Evolutionary conservation across 1,140 invertebrate genomes (phyloP), one percentile per base, ranked within the genome.

Genomic region (Monochamus saltuarius): DNA sequence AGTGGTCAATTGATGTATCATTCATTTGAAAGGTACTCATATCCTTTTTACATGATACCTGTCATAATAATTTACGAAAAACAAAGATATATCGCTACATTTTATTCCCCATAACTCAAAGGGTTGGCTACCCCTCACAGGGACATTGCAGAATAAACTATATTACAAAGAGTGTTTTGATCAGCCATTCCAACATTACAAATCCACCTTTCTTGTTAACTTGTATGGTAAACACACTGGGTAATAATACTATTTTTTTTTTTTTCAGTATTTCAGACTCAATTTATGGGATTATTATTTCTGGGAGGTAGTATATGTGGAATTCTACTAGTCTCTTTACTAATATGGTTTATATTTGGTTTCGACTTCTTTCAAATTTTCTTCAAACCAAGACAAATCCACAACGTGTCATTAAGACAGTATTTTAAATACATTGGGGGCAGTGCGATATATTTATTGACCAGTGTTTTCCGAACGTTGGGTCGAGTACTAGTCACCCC

Each of bases 291-390:
- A 9, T 9, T 59, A 16, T 39, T 63, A 11, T 29, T 60, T 40
- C 9, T 60, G 19, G 34, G 45, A 40, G 60, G 60, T 34, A 35
- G 46, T 9, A 29, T 62, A 34, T 65, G 59, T 49, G 65, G 62
- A 2, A 39, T 67, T 19, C 35, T 59, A 10, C 34, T 67, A 10
- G n/a, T 61, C 11, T 55, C 52, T 2, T 29, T 68, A 39, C 19
- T 68, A 16, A 50, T 65, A 40, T 68, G 62, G 60, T 45, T 65
- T 16, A 40, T 68, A 9, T 57, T 56, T 38, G 66, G 56, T 38
- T 59, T 55, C 38, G 60, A 65, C 35, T 34, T 57, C 14, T 43
- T 62, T 38, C 53, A 60, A 11, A 42, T 59, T 11, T 17, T 60
- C 37, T 59, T 62, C 35, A 58, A 59, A 2, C 66, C 50, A n/a